Evolutionary conservation across 1,140 invertebrate genomes (phyloP).

Genomic region (Coelopa frigida): DNA sequence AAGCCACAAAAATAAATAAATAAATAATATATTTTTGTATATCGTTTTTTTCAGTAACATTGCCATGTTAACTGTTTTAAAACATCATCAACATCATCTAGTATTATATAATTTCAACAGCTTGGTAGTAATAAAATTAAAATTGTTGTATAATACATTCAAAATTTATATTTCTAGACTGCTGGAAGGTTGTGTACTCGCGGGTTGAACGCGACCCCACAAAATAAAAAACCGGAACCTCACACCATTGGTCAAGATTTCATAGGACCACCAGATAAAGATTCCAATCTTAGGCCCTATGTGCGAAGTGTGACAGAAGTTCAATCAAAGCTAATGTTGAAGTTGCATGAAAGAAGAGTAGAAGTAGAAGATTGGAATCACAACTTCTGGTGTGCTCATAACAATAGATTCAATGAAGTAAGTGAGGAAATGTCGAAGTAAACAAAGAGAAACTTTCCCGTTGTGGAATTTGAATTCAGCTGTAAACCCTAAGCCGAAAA

Average conservation of each 20-base stretch:
- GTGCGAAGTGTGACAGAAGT: constrained; percentile 54
- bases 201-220: no score
- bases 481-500: neutral
- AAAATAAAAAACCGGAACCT: constrained; percentile 21
- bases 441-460: neutral
- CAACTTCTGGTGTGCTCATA: constrained; percentile 71
- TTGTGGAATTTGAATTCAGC: neutral
- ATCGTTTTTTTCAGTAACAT: no score
- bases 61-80: no score
- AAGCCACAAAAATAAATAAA: no score
- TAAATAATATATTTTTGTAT: no score
- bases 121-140: no score
- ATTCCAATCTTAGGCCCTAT: constrained; percentile 68
- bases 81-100: no score
- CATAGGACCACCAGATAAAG: constrained; percentile 70
- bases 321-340: constrained; percentile 59
- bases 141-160: no score
- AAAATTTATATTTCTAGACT: no score
- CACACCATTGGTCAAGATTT: constrained; percentile 38
- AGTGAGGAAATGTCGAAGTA: constrained; percentile 1
- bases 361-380: constrained; percentile 74
- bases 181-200: no score
- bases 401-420: constrained; percentile 59
- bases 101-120: no score
- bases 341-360: constrained; percentile 55